Evolutionary conservation across 2,888 invertebrate species (phyloP), one percentile per base, ranked within the genome.

Genomic region (Drosophila glabriapex): DNA sequence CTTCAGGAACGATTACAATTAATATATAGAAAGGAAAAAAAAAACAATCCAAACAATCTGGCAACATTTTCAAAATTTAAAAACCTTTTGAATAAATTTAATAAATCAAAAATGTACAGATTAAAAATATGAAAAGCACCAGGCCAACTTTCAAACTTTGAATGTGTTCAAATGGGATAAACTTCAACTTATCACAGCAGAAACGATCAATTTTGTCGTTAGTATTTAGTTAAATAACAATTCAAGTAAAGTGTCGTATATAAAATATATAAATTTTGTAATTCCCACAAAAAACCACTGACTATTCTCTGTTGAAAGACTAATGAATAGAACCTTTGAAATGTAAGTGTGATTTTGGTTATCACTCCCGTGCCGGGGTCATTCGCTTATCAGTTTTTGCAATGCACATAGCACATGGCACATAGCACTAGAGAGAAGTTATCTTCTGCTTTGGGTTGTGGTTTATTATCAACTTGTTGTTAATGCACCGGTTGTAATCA

Each of bases 391-490:
- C 55, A 56, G 39, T n/a, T 37, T 39, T 2, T 50, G 10, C 39
- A 22, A 14, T 61, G 63, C 43, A 58, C 56, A 61, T 35, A 14
- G 46, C 46, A 5, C 56, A 61, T 35, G 9, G 46, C 46, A 5
- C 16, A 55, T 35, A 29, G 1, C 29, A 10, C 35, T 37, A n/a
- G 4, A 25, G 52, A 16, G 19, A 35, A 68, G 50, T n/a, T 70
- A 70, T 63, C 52, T 22, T 46, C 12, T 46, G 22, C 22, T 46
- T 14, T 22, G 14, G 46, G 14, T 7, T 46, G 14, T 22, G 14
- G 22, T 46, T 46, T 14, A 22, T 46, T 76, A 72, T 76, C 72
- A 68, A 37, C 68, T 68, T 68, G 68, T 50, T 46, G 46, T 16
- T 52, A 67, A 67, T 67, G 55, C 55, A 35, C 46, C 25, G 16